Evolutionary conservation across 2,113 vertebrate genomes (phyloP).

Genomic region (Sisor rabdophorus): DNA sequence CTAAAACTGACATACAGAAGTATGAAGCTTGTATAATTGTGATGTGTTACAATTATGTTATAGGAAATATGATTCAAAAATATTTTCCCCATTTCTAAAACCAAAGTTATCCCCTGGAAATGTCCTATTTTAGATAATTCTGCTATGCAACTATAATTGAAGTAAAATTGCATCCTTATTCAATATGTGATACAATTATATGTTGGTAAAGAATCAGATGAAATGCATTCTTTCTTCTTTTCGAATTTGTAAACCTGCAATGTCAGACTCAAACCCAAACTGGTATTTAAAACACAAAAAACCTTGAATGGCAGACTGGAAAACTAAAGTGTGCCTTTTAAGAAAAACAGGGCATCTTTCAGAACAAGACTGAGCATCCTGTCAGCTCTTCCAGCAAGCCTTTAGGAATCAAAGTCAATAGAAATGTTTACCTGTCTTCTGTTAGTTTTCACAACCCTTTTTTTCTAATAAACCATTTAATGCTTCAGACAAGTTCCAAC

Average conservation of each 20-base stretch:
- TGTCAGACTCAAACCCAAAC: not conserved
- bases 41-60: too few relatives aligned
- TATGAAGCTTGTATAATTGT: not conserved
- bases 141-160: not conserved
- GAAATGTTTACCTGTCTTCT: not conserved
- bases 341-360: not conserved
- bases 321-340: not conserved
- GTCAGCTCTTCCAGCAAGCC: not conserved
- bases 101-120: not conserved
- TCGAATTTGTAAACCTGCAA: not conserved
- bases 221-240: not conserved
- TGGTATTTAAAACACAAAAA: not conserved
- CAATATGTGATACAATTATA: not conserved
- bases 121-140: not conserved
- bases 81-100: too few relatives aligned
- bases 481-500: not conserved
- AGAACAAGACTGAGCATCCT: not conserved
- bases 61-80: too few relatives aligned
- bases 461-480: not conserved
- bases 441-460: not conserved
- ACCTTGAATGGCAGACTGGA: not conserved
- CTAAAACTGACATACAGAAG: not conserved
- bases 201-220: not conserved
- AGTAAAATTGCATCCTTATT: not conserved
- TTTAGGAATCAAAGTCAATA: constrained; percentile 16